Base-by-base conservation (phyloP, 1,140 invertebrate species). In the Helicoverpa zea region DNA sequence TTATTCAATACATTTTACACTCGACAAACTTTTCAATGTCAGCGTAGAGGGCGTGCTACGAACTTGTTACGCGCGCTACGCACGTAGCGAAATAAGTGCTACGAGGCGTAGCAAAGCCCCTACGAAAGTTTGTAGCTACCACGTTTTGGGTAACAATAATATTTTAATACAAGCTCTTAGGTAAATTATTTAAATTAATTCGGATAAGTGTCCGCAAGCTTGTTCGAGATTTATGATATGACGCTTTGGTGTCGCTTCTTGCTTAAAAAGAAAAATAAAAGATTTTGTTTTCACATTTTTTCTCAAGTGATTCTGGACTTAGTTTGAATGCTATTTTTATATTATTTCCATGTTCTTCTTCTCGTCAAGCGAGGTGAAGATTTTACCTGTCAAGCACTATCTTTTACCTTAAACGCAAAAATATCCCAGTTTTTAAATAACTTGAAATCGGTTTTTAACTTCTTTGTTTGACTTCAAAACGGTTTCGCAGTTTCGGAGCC, bases 71-170 rank as follows among this genome's bases (percentile, higher is more conserved):
- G 16, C 18, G n/a, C 29, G 73, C 80, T 81, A 81, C 80, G 80
- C 74, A 81, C 80, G 80, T 81, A 81, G 80, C 54, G 13, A 56
- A 47, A 30, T 74, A 74, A 81, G 52, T 61, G 80, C 80, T 81
- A 81, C 80, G 80, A 59, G n/a, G 51, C 80, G 80, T 77, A 77
- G 80, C 80, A 68, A 54, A 77, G 59, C 61, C 54, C 23, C 23
- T 43, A 43, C 35, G 35, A 63, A 70, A 54, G 49, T 72, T 52
- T 23, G 5, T 30, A 54, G 49, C 47, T 49, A 7, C 64, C n/a
- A 43, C 23, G 68, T 72, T 68, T 72, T 7, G 68, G 49, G 23
- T 4, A 2, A 14, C 13, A 58, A 58, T 58, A 58, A 58, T 58
- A 56, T 58, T 73, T 73, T 73, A 73, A 73, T 58, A 73, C 51